Evolutionary conservation across 2,888 invertebrate species (phyloP).

Genomic region (Acrobasis repandana): DNA sequence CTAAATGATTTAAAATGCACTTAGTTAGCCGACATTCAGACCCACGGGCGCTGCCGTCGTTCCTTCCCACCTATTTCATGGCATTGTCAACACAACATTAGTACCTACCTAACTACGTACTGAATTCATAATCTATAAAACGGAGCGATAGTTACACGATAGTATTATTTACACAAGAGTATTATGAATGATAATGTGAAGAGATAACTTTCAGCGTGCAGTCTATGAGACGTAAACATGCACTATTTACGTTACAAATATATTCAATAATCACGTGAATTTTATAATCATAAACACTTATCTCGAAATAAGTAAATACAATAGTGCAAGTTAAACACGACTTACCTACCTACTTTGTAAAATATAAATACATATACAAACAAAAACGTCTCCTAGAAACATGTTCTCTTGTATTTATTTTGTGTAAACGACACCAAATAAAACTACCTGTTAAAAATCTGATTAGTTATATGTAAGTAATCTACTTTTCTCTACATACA

Average conservation of each 20-base stretch:
- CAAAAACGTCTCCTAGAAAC: too few relatives aligned
- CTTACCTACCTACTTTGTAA: too few relatives aligned
- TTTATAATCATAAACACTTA: neutral
- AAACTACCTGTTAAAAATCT: too few relatives aligned
- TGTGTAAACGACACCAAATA: too few relatives aligned
- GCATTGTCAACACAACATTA: constrained; percentile 24
- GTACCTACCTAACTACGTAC: neutral
- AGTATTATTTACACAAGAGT: neutral
- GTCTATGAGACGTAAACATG: neutral
- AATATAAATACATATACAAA: too few relatives aligned
- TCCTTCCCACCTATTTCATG: neutral
- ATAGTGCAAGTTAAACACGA: too few relatives aligned
- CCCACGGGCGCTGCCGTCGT: neutral
- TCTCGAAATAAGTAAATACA: too few relatives aligned
- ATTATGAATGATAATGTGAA: neutral
- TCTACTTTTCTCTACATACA: too few relatives aligned
- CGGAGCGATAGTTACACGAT: constrained; percentile 6
- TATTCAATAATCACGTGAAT: neutral
- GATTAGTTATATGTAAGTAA: too few relatives aligned
- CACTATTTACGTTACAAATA: neutral
- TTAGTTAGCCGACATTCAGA: neutral
- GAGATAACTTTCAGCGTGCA: neutral
- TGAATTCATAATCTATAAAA: constrained; percentile 27
- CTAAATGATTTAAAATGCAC: neutral
- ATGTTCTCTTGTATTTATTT: too few relatives aligned